Evolutionary conservation across 1,140 invertebrate species (phyloP), one percentile per base, ranked within the genome.

Genomic region (Diorhabda carinulata): DNA sequence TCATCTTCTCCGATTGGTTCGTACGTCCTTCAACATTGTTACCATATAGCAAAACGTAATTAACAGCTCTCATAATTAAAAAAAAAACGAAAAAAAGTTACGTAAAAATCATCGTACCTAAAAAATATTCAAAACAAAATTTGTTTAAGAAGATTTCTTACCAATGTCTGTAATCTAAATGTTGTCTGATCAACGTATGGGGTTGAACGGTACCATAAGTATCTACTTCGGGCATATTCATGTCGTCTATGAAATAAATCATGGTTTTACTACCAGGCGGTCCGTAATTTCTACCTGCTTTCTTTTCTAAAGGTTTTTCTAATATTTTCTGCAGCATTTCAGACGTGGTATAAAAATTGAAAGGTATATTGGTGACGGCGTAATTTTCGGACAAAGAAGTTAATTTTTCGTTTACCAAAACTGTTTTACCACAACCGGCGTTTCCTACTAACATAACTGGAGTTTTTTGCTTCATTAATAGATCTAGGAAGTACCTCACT

Each of bases 201-300:
- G 96, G 95, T 82, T 98, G 95, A 0, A 98, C 96, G 0, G 97
- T 98, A 8, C 94, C 96, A 78, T 98, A 98, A 60, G 84, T 81
- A 82, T 98, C 97, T 5, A 81, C 95, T 86, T 97, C 94, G 9
- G 96, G 96, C 96, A 98, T 98, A 79, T 98, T 98, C 90, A 98
- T 92, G 77, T 98, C 96, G 80, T 98, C 97, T 68, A 98, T 91
- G 81, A 98, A 98, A 80, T 98, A 98, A 69, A 98, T 90, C n/a
- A 98, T 83, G 0, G 90, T 92, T 81, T 97, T 97, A 75, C 90
- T 96, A 45, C 96, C 95, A 3, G 95, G 95, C 40, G 97, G 97
- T 4, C 95, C 97, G 77, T 92, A 98, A 84, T 97, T 98, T 74
- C 94, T 86, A 3, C 96, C 96, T 57, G 96, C 96, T 83, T 98